These are phyloP conservation scores for Ophiodon elongatus DNA, from an alignment of 2,113 vertebrate genomes.

Conservation along the genomic window DNA sequence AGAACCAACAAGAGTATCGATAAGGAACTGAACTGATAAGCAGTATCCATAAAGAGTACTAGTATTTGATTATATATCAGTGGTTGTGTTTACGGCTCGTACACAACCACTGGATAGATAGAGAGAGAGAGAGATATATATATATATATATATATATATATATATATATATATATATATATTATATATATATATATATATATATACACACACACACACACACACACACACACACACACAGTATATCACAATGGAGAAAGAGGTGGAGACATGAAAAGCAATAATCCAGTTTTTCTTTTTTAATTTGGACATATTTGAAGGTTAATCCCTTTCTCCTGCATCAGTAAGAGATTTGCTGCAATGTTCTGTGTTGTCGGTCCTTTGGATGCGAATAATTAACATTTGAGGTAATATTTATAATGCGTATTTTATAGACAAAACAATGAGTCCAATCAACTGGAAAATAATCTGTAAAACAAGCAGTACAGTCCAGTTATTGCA, in stretches of 20 bases:
- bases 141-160: too few species aligned
- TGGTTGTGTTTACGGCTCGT: too few species aligned
- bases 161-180: too few species aligned
- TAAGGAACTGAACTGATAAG: too few species aligned
- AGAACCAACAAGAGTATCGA: background rate
- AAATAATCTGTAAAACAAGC: background rate
- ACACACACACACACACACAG: too few species aligned
- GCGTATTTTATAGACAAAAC: background rate
- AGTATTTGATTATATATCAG: too few species aligned
- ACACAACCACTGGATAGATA: too few species aligned
- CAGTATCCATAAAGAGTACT: background rate
- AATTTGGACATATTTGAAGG: conserved; percentile 86
- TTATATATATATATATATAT: too few species aligned
- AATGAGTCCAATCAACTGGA: background rate
- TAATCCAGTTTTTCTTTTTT: conserved; percentile 66
- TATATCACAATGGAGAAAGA: conserved; percentile 89
- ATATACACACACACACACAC: too few species aligned
- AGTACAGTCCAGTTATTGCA: background rate
- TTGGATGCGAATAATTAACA: conserved; percentile 33
- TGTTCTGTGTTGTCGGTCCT: conserved; percentile 57
- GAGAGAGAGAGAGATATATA: too few species aligned
- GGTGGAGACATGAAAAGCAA: conserved; percentile 60
- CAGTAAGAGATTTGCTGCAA: conserved; percentile 75
- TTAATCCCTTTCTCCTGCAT: conserved; percentile 90
- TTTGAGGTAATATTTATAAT: background rate